A percentile compares a stretch with the other conserved stretches of the same genome.
Conservation (phyloP, 2,888 invertebrate species). For the Agrotis puta region DNA sequence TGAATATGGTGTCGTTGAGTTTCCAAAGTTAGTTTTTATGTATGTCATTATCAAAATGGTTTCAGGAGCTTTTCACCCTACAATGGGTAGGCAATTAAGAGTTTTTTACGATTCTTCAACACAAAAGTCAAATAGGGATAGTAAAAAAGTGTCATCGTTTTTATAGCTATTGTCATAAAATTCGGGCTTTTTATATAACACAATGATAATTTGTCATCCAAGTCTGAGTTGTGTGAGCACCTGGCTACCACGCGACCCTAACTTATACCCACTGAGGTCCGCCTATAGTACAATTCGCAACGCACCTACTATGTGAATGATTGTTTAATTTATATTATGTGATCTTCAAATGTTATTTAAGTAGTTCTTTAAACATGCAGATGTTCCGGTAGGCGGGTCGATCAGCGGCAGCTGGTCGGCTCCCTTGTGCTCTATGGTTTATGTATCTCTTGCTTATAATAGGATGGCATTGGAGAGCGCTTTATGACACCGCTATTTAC, state of each 20-base stretch:
- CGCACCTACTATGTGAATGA: constrained; percentile 86
- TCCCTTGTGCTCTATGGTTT: constrained; percentile 74
- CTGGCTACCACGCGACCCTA: constrained; percentile 87
- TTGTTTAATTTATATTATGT: constrained; percentile 90
- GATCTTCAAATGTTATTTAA: constrained; percentile 88
- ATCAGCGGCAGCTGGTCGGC: constrained; percentile 82
- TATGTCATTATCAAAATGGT: constrained; percentile 47
- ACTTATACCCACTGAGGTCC: constrained; percentile 60
- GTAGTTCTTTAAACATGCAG: constrained; percentile 89
- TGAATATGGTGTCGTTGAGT: constrained; percentile 31
- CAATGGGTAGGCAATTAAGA: constrained; percentile 58
- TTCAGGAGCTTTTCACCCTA: constrained; percentile 59
- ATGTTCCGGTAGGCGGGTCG: constrained; percentile 81
- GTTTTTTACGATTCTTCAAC: constrained; percentile 66
- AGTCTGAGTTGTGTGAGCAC: constrained; percentile 80
- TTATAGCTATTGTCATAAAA: constrained; percentile 79
- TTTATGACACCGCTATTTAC: constrained; percentile 59
- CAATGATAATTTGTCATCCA: constrained; percentile 89
- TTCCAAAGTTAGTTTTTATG: constrained; percentile 48
- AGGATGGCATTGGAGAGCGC: constrained; percentile 54
- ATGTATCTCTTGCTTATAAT: constrained; percentile 67
- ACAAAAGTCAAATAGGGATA: constrained; percentile 75
- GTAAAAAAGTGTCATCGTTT: constrained; percentile 79
- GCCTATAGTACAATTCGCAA: constrained; percentile 80
- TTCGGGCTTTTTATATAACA: constrained; percentile 79